A percentile compares a stretch with the other conserved stretches of the same genome.
Evolutionary conservation across 2,797 vertebrate species (phyloP).

Genomic region (Myioborus melanocephalus): DNA sequence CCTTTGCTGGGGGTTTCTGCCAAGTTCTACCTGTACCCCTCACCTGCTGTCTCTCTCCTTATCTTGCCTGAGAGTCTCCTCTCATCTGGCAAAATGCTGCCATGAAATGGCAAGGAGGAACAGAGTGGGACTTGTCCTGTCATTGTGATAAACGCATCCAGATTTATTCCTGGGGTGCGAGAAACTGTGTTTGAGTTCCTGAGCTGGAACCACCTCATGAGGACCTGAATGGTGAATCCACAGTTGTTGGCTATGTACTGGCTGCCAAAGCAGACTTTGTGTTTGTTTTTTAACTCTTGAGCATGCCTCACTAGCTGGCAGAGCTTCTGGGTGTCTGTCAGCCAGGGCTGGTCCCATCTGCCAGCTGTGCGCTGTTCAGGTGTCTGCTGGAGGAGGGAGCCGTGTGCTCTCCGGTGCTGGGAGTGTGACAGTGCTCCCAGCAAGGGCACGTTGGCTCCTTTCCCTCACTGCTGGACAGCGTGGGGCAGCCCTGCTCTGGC

Average conservation of each 20-base stretch:
- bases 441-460: rapidly evolving
- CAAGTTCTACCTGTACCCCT: not conserved
- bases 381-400: not conserved
- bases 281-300: not conserved
- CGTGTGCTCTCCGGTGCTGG: not conserved
- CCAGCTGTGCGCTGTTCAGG: rapidly evolving
- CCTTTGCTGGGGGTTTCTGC: not conserved
- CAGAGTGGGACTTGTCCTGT: not conserved
- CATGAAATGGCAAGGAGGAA: not conserved
- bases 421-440: not conserved
- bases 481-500: not conserved
- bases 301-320: not conserved
- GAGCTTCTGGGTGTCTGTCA: not conserved
- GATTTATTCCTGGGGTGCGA: rapidly evolving
- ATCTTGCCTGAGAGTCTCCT: not conserved
- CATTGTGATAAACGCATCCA: not conserved
- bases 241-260: not conserved
- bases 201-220: not conserved
- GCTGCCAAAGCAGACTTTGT: not conserved
- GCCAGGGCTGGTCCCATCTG: not conserved
- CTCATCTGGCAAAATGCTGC: not conserved
- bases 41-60: not conserved
- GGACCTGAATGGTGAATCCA: not conserved
- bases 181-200: not conserved
- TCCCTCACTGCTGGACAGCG: rapidly evolving